Evolutionary conservation across 2,797 vertebrate species (phyloP), one percentile per base, ranked within the genome.

Genomic region (Lycodopsis pacificus): DNA sequence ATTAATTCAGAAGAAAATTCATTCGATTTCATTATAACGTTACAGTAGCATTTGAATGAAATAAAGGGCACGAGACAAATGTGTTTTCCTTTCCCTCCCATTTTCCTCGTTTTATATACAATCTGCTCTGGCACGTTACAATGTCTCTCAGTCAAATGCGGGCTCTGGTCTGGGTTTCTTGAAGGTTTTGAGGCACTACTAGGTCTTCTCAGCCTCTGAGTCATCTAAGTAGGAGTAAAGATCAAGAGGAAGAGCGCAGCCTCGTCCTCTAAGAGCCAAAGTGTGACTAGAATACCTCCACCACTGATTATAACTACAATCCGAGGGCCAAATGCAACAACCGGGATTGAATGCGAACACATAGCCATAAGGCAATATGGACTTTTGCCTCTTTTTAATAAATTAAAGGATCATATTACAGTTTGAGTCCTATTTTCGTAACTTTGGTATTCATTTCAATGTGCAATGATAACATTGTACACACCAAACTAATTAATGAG

Each of bases 151-250:
- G 77, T 87, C 67, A 84, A 81, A 79, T 25, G 12, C 48, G 46
- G 75, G 63, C 74, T 86, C 84, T 27, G 77, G 73, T 83, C 61
- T 20, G 63, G 68, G 71, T 84, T 79, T 80, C 68, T 79, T 85
- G 71, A 80, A 66, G 67, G 71, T 32, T 84, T 57, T 63, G 61
- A 84, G 78, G 80, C 72, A 68, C 80, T 77, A 53, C 67, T 66
- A 40, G 11, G 5, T 85, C 74, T 71, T 73, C 73, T 79, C 58
- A n/a, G 80, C 63, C 56, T 84, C 73, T 87, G 88, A 92, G 77
- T 88, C 87, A 86, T 88, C 82, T 84, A 83, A 88, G 80, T 77
- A 76, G 68, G 46, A 83, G 65, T 85, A 69, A 82, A 81, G 82
- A 89, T 89, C 63, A 79, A 66, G 79, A 81, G 76, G 57, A 79